A percentile compares a stretch with the other conserved stretches of the same genome.
Evolutionary conservation across 2,113 vertebrate genomes (phyloP).

Genomic region (Helogale parvula): DNA sequence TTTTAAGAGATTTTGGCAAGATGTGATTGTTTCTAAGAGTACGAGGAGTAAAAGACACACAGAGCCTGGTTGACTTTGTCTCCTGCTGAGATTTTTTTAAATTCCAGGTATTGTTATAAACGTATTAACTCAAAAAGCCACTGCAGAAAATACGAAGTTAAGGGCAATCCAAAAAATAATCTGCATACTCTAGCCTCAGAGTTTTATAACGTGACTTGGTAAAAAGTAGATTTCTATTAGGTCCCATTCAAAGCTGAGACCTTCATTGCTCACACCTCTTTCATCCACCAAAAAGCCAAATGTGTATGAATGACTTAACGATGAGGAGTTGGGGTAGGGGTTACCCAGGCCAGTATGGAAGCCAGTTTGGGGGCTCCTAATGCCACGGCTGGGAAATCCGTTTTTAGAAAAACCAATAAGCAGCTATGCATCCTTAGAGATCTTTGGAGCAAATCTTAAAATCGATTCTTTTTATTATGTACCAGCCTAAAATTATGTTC

Average conservation of each 20-base stretch:
- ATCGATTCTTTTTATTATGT: background rate
- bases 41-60: background rate
- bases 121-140: background rate
- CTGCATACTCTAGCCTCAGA: background rate
- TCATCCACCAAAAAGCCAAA: background rate
- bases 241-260: background rate
- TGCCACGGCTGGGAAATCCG: constrained; percentile 1
- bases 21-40: constrained; percentile 55
- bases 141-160: background rate
- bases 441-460: constrained; percentile 42
- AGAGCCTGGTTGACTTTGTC: background rate
- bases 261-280: background rate
- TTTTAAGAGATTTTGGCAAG: constrained; percentile 70
- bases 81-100: background rate
- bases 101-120: background rate
- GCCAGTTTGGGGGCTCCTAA: background rate
- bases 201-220: background rate
- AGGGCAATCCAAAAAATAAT: background rate
- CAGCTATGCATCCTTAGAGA: background rate
- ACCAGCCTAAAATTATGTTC: constrained; percentile 27
- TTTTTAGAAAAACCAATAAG: background rate
- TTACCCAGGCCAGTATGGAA: background rate
- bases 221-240: background rate
- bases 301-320: background rate
- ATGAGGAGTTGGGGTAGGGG: background rate